Percentiles rank a stretch among this genome's conserved stretches.
Evolutionary conservation across 1,140 invertebrate species (phyloP).

Genomic region (Teleogryllus occipitalis): DNA sequence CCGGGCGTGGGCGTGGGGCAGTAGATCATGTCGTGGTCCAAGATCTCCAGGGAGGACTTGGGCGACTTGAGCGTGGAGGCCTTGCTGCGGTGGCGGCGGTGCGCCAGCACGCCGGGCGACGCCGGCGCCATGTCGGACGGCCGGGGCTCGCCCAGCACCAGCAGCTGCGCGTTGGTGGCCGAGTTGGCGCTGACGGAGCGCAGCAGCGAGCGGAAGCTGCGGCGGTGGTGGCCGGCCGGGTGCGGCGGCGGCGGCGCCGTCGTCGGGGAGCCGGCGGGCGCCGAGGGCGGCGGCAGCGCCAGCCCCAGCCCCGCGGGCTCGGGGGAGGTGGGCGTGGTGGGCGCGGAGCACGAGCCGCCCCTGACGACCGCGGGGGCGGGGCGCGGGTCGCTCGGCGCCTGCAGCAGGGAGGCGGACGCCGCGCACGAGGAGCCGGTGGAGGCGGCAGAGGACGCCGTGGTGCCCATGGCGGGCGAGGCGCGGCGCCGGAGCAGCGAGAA

Average conservation of each 20-base stretch:
- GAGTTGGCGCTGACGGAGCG: conserved; percentile 44
- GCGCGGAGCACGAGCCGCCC: conserved; percentile 25
- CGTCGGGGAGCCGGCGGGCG: conserved; percentile 28
- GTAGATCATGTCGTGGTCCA: conserved; percentile 37
- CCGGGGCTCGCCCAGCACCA: conserved; percentile 45
- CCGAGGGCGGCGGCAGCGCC: conserved; percentile 15
- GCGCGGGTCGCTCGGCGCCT: conserved; percentile 12
- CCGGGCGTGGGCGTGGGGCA: conserved; percentile 27
- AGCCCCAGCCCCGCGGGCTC: background rate
- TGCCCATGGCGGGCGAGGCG: conserved; percentile 3
- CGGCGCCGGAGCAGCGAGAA: conserved; percentile 30
- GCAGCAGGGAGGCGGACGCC: conserved; percentile 22
- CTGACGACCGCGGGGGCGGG: conserved; percentile 18
- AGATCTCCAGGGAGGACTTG: conserved; percentile 34
- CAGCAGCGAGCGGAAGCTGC: conserved; percentile 38
- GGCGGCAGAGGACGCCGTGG: background rate
- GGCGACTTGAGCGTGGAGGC: background rate
- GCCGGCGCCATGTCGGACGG: conserved; percentile 47
- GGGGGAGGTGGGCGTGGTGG: conserved; percentile 30
- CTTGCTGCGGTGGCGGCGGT: background rate
- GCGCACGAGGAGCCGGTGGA: conserved; percentile 21
- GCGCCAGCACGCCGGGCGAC: conserved; percentile 34
- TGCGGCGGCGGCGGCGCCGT: conserved; percentile 23
- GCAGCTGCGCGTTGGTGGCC: conserved; percentile 42
- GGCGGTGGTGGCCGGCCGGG: conserved; percentile 2